Evolutionary conservation across 2,113 vertebrate species (phyloP), one percentile per base, ranked within the genome.

Genomic region (Hymenochirus boettgeri): DNA sequence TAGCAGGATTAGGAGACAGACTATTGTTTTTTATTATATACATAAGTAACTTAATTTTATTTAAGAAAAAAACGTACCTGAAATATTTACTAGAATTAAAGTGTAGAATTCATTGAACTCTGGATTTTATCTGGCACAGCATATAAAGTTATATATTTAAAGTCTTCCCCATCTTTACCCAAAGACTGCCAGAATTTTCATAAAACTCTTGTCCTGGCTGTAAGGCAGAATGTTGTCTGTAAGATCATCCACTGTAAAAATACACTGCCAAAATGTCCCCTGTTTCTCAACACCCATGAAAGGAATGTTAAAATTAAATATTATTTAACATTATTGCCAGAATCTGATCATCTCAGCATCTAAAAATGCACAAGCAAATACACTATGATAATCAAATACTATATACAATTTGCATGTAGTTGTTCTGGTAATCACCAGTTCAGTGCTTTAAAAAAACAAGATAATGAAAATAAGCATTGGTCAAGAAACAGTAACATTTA

Each of bases 41-140:
- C n/a, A n/a, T n/a, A n/a, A n/a, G n/a, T n/a, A n/a, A n/a, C n/a
- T n/a, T n/a, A n/a, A n/a, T n/a, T n/a, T n/a, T n/a, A n/a, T n/a
- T n/a, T n/a, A n/a, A n/a, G n/a, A n/a, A n/a, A n/a, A 33, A 22
- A 58, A 15, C 75, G 70, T 74, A 97, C 96, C 95, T 90, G 95
- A 94, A 74, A 89, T 64, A 48, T 94, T 95, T 45, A 92, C 73
- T 74, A 99, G 81, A 33, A 77, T 89, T 46, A 99, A 81, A 64
- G 83, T 65, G 62, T 88, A 99, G 79, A 88, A 89, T 81, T 99
- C 93, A 77, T 88, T 92, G 80, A 99, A 98, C 75, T 99, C 96
- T 23, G 96, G 95, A 95, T 80, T 74, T 80, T 76, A 75, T 99
- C 96, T 1, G 85, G 79, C 76, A 95, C 71, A 33, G 96, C 96